Conservation (phyloP, 2,797 vertebrate species). For the Micromesistius poutassou region DNA sequence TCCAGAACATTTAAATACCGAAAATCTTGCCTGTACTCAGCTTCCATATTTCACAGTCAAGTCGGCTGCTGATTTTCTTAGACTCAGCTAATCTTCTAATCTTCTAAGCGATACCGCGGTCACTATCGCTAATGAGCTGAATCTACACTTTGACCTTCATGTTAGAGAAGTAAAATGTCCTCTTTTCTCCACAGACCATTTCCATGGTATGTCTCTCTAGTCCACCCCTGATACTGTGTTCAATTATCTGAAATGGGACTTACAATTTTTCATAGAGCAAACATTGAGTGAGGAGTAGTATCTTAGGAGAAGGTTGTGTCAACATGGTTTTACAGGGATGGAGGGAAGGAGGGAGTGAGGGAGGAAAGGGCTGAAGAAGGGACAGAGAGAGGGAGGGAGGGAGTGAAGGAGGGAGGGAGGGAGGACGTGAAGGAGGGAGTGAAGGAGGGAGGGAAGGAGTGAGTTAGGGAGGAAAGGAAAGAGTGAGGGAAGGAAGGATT, state of each 20-base stretch:
- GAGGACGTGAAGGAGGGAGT: too few species aligned
- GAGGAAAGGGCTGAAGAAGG: background rate
- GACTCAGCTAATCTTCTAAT: conserved; percentile 5
- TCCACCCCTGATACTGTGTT: background rate
- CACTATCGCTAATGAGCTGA: background rate
- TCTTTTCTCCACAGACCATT: background rate
- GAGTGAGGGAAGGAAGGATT: too few species aligned
- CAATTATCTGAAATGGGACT: background rate
- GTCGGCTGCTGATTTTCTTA: background rate
- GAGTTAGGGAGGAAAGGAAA: too few species aligned
- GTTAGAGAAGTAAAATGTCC: background rate
- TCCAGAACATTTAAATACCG: too few species aligned
- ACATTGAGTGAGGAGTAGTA: background rate
- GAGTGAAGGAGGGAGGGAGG: too few species aligned
- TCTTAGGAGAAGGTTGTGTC: background rate
- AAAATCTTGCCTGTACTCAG: too few species aligned
- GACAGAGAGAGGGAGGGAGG: too few species aligned
- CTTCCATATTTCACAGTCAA: background rate
- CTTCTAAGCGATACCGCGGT: background rate
- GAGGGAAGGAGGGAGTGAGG: background rate
- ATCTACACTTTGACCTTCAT: background rate
- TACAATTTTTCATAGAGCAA: background rate
- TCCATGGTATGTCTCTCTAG: background rate
- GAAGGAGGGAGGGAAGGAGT: too few species aligned
- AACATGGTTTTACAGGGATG: background rate